Base-by-base conservation (phyloP, 2,113 vertebrate genomes). In the Laticauda laticaudata region DNA sequence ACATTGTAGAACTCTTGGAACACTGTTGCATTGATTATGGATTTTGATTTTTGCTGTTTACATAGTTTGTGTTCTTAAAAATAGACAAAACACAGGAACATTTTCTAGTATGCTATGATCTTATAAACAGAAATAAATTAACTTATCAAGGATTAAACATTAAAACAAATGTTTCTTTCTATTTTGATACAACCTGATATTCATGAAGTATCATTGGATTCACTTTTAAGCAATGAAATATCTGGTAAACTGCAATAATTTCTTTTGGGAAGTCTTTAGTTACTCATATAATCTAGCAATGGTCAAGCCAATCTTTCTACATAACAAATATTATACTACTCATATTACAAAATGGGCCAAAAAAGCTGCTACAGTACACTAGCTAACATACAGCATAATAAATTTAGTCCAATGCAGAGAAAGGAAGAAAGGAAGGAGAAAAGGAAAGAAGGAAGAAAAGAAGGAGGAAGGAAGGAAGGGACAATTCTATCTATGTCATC, bases 241-340 rank as follows among this genome's bases (percentile, higher is more conserved):
- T 93, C 87, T 92, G 90, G 88, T 90, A 94, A 97, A 93, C 11
- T 89, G 29, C 86, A 61, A 29, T n/a, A 2, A 87, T 93, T 69
- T 81, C 48, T 91, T 95, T 86, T 93, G 55, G 57, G 94, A 92
- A 55, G 88, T 53, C 51, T 95, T 94, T 89, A 89, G 48, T 95
- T 94, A 93, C 20, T 75, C 2, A 90, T 23, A 92, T 3, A 39
- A 92, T 90, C 75, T 64, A 93, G 75, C 91, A n/a, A 57, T 87
- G 48, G 92, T 5, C 95, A 94, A 56, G 23, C 75, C 0, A 91
- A 34, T 81, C 92, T 94, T 90, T 24, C 92, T 91, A 93, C 86
- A 95, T 57, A 90, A 0, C 92, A 81, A 91, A 95, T 92, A 87
- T 88, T 56, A 39, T 90, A 91, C 86, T 59, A 24, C 18, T n/a